Conservation (phyloP, 2,797 vertebrate species). For the Muscicapa comitata region DNA sequence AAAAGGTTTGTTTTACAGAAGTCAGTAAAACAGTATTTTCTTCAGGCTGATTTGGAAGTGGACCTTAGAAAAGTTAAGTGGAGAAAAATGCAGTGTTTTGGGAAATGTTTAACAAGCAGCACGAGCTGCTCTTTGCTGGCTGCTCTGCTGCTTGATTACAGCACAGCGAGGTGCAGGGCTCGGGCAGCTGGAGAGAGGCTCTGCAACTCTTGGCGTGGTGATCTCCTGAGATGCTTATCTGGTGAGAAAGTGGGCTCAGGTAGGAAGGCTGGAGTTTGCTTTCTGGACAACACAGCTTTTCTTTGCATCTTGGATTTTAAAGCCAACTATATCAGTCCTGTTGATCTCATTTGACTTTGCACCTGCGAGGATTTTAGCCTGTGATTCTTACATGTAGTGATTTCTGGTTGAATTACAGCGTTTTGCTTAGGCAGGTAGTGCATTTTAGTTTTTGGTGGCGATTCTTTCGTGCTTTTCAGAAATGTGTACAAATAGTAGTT, state of each 20-base stretch:
- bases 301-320: not conserved
- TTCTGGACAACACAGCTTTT: not conserved
- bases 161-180: rapidly evolving
- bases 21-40: not conserved
- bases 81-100: not conserved
- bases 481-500: not conserved
- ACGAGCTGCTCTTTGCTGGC: rapidly evolving
- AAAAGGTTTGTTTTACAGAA: not conserved
- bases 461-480: not conserved
- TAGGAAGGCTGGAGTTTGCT: not conserved
- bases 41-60: not conserved
- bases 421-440: not conserved
- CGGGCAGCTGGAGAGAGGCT: not conserved
- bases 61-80: not conserved
- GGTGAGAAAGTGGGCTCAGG: not conserved
- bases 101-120: not conserved
- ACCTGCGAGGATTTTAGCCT: not conserved
- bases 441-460: not conserved
- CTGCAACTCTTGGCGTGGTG: not conserved
- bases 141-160: not conserved
- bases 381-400: not conserved
- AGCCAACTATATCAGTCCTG: not conserved
- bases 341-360: not conserved
- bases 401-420: not conserved
- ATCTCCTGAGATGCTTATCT: not conserved